Conservation (phyloP, 2,888 invertebrate species). For the Dasypolia templi region DNA sequence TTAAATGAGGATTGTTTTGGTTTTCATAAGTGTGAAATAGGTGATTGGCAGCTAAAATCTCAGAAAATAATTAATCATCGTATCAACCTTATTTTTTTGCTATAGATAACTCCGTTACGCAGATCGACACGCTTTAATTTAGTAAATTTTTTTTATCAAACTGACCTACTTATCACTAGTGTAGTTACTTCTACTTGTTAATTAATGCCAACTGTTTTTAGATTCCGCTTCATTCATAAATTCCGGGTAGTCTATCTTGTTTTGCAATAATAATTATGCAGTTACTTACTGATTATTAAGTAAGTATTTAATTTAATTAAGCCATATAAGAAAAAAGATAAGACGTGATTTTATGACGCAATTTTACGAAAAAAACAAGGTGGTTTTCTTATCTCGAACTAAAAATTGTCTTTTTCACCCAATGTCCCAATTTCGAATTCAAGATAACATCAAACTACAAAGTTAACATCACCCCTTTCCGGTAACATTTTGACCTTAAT, state of each 20-base stretch:
- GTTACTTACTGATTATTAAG: neutral
- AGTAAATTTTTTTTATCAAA: slow-evolving; percentile 33
- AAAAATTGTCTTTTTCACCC: neutral
- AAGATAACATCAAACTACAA: neutral
- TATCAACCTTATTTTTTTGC: neutral
- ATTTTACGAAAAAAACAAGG: neutral
- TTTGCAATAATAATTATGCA: slow-evolving; percentile 24
- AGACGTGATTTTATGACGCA: neutral
- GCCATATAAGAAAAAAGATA: neutral
- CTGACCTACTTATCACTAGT: slow-evolving; percentile 35
- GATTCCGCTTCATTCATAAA: slow-evolving; percentile 39
- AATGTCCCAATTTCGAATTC: slow-evolving; percentile 13
- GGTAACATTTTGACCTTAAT: neutral
- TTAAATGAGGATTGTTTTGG: neutral
- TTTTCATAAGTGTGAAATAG: neutral
- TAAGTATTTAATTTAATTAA: neutral
- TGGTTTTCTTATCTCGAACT: neutral
- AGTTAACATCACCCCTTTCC: neutral
- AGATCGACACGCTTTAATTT: slow-evolving; percentile 17
- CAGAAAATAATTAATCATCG: neutral
- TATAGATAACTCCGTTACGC: neutral
- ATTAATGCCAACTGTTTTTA: slow-evolving; percentile 29
- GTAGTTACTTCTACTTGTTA: slow-evolving; percentile 1
- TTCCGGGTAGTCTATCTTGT: slow-evolving; percentile 14
- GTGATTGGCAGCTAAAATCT: neutral